Evolutionary conservation across 2,888 invertebrate species (phyloP).

Genomic region (Tenthredo distinguenda): DNA sequence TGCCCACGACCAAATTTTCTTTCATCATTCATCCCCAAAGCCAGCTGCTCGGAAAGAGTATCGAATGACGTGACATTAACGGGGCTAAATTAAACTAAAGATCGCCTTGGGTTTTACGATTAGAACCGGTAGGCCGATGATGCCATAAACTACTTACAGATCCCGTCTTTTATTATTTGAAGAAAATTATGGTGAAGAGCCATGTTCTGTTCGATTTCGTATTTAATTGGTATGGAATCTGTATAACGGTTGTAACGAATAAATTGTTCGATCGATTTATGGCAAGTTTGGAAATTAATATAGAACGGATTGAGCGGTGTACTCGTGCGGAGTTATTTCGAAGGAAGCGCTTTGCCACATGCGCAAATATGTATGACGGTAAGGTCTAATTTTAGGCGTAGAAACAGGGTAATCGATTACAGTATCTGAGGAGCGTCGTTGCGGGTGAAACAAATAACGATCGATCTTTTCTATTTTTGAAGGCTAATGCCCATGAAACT

Average conservation of each 20-base stretch:
- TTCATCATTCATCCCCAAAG: conserved; percentile 19
- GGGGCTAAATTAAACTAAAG: conserved; percentile 1
- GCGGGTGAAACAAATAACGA: conserved; percentile 23
- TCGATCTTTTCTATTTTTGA: conserved; percentile 34
- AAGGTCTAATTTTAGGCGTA: conserved; percentile 26
- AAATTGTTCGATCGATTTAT: not conserved
- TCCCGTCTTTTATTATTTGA: too few species aligned
- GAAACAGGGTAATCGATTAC: conserved; percentile 34
- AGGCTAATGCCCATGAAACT: not conserved
- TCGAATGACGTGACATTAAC: conserved; percentile 40
- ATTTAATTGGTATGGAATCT: not conserved
- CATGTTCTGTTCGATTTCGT: not conserved
- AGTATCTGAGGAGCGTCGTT: not conserved
- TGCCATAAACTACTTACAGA: not conserved
- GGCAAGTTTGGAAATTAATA: not conserved
- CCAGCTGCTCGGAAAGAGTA: conserved; percentile 19
- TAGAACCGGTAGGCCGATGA: not conserved
- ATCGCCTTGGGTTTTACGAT: not conserved
- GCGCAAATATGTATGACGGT: not conserved
- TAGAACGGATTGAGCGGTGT: not conserved
- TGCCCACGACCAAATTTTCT: not conserved
- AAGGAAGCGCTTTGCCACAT: not conserved
- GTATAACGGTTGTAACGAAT: not conserved
- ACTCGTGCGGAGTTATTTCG: not conserved
- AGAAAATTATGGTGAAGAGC: not conserved